A percentile compares a stretch with the other conserved stretches of the same genome.
phyloP scores from a whole-genome alignment of 1,140 invertebrate species.

The Leptinotarsa undecemlineata region DNA sequence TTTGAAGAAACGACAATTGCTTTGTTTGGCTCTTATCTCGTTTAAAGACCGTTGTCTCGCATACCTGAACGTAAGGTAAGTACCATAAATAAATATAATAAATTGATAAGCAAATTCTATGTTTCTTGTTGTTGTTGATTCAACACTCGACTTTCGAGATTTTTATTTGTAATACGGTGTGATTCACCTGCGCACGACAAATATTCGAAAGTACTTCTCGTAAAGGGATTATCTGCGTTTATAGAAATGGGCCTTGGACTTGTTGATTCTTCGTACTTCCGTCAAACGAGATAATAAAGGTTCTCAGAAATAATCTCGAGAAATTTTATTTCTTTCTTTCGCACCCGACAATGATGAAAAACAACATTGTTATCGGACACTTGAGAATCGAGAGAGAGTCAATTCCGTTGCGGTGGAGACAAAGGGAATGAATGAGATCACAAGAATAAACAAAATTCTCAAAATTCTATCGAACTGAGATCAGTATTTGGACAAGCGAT shows the following conservation, averaged over 20 bases:
- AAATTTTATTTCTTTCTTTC: neutral
- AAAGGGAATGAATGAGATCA: too few species aligned
- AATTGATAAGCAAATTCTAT: constrained; percentile 1
- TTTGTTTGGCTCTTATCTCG: neutral
- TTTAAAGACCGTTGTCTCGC: neutral
- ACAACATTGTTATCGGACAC: too few species aligned
- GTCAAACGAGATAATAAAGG: neutral
- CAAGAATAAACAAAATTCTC: too few species aligned
- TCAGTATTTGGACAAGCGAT: too few species aligned
- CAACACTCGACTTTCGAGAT: constrained; percentile 1
- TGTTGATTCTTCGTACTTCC: constrained; percentile 5
- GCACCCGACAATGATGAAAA: too few species aligned
- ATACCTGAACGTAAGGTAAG: constrained; percentile 5
- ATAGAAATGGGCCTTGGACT: neutral
- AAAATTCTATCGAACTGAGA: too few species aligned
- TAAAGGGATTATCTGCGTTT: constrained; percentile 8
- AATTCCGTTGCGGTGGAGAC: too few species aligned
- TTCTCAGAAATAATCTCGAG: neutral
- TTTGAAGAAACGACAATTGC: constrained; percentile 1
- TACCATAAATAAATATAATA: constrained; percentile 7
- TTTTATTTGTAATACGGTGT: constrained; percentile 1
- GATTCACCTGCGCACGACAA: neutral
- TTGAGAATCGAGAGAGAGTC: too few species aligned
- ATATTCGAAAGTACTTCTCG: neutral
- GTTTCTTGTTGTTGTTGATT: neutral